Evolutionary conservation across 2,113 vertebrate genomes (phyloP).

Genomic region (Fregetta grallaria): DNA sequence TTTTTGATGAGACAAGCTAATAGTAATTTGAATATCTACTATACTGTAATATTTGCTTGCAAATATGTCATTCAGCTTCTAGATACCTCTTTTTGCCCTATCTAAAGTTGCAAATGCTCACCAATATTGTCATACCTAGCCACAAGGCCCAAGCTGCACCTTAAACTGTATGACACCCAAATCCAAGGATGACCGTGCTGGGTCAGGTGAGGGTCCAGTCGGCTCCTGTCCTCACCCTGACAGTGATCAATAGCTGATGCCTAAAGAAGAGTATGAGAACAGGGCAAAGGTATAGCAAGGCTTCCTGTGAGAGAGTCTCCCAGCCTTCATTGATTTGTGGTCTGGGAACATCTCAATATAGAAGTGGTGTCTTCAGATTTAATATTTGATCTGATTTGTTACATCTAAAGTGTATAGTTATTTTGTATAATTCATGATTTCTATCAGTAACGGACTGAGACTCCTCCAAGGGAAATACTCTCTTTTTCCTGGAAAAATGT

Average conservation of each 20-base stretch:
- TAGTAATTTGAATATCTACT: neutral
- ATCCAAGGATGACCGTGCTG: neutral
- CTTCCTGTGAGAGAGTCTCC: neutral
- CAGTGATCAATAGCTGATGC: neutral
- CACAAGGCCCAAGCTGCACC: neutral
- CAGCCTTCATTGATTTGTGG: neutral
- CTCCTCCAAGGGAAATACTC: neutral
- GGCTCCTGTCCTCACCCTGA: neutral
- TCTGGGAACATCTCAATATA: neutral
- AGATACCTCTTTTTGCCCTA: neutral
- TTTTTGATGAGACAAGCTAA: constrained; percentile 14
- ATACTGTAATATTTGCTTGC: neutral
- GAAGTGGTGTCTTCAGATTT: neutral
- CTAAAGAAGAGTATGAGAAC: neutral
- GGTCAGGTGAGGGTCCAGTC: neutral
- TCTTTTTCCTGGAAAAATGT: constrained; percentile 48
- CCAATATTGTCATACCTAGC: neutral
- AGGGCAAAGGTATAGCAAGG: neutral
- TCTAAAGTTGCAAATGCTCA: neutral
- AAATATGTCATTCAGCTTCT: neutral
- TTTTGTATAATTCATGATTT: constrained; percentile 35
- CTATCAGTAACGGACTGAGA: neutral
- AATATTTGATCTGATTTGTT: neutral
- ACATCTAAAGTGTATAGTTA: neutral
- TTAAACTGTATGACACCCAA: neutral